Evolutionary conservation across 2,888 invertebrate species (phyloP), one percentile per base, ranked within the genome.

Genomic region (Rotaria magnacalcarata): DNA sequence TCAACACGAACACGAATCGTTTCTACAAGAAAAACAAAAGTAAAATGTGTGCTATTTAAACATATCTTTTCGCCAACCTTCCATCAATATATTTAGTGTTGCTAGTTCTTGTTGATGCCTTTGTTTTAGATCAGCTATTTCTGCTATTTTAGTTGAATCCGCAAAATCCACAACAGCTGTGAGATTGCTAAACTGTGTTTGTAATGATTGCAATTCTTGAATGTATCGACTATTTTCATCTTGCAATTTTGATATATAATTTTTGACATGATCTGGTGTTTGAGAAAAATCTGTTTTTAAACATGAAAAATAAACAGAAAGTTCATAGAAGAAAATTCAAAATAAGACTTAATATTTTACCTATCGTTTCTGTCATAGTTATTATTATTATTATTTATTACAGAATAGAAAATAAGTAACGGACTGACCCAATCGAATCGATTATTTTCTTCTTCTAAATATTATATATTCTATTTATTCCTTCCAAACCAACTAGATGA

Each of bases 311-410:
- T 5, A 27, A 60, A 41, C 19, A 1, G 14, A 27, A 2, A 27
- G 4, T 6, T 16, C 19, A 52, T 14, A 52, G n/a, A 67, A 67
- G 34, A 34, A 67, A 19, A 67, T 34, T 6, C 8, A 50, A 34
- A 0, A 19, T 10, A 1, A 34, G 52, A 16, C 3, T 52, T 52
- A 16, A 52, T 60, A 4, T n/a, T 27, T 67, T 67, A 67, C 67
- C 67, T 2, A 27, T 27, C 19, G 14, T 67, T 34, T 34, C 67
- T 34, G 67, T 67, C 67, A 67, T 67, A n/a, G 67, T 5, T 41
- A 67, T 67, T 67, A 41, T 67, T 67, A 67, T 67, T 67, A 41
- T 67, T 67, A 67, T 67, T 67, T 67, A 67, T 67, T 67, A 67
- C 67, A 67, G 67, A 67, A 67, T 34, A 67, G 14, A 67, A 67